Evolutionary conservation across 1,140 invertebrate genomes (phyloP).

Genomic region (Procambarus virginalis): DNA sequence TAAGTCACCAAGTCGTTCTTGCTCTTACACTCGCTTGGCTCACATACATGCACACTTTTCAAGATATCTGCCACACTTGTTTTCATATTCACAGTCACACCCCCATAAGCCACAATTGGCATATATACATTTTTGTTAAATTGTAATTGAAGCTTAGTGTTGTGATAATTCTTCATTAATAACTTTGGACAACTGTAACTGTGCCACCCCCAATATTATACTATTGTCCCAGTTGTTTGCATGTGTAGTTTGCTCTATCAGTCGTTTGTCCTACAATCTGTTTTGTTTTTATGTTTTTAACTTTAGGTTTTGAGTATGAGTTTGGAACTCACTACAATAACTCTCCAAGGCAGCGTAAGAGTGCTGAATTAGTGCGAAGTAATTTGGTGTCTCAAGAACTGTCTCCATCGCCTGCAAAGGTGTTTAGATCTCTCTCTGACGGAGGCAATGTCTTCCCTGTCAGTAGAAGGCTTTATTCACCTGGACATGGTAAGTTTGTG

Average conservation of each 20-base stretch:
- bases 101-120: too few species aligned
- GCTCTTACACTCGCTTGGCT: too few species aligned
- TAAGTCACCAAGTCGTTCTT: too few species aligned
- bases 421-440: slow-evolving; percentile 64
- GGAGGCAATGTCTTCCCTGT: slow-evolving; percentile 63
- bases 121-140: too few species aligned
- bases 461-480: slow-evolving; percentile 44
- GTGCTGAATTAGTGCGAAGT: slow-evolving; percentile 48
- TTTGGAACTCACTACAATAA: slow-evolving; percentile 63
- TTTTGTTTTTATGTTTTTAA: slow-evolving; percentile 36
- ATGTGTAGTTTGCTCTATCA: slow-evolving; percentile 30
- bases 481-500: slow-evolving; percentile 37
- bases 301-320: slow-evolving; percentile 62
- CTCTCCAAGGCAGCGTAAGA: slow-evolving; percentile 58
- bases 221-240: slow-evolving; percentile 3
- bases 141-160: too few species aligned
- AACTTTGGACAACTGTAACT: background rate
- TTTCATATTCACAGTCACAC: too few species aligned
- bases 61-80: too few species aligned
- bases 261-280: slow-evolving; percentile 19
- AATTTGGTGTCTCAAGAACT: slow-evolving; percentile 33
- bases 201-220: background rate
- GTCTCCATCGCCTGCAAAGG: slow-evolving; percentile 57
- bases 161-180: too few species aligned
- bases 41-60: too few species aligned